Evolutionary conservation across 2,888 invertebrate genomes (phyloP).

Genomic region (Chalcis sispes): DNA sequence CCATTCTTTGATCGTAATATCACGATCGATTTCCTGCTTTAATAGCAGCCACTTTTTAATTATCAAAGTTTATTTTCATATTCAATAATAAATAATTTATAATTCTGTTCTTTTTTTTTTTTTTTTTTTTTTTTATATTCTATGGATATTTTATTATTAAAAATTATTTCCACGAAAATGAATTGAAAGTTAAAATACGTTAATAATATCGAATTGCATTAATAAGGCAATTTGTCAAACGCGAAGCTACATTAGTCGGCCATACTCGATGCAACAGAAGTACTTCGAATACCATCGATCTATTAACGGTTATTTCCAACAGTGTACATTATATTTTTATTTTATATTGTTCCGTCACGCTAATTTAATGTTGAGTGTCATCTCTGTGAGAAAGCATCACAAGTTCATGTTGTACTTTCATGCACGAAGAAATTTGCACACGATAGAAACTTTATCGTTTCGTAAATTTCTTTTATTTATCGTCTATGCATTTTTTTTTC

Average conservation of each 20-base stretch:
- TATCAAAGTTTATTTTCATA: neutral
- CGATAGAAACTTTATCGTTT: neutral
- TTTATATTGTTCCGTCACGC: neutral
- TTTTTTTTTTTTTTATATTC: too few species aligned
- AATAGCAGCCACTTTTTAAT: neutral
- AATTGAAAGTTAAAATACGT: too few species aligned
- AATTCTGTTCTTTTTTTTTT: too few species aligned
- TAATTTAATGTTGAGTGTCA: neutral
- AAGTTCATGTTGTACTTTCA: constrained; percentile 38
- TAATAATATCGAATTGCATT: too few species aligned
- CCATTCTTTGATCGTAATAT: neutral
- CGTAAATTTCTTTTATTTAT: neutral
- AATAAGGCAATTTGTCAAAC: too few species aligned
- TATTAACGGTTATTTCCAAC: neutral
- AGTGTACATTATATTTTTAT: neutral
- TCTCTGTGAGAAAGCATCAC: constrained; percentile 39
- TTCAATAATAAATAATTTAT: too few species aligned
- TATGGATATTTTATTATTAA: too few species aligned
- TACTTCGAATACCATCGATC: too few species aligned
- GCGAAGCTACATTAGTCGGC: too few species aligned
- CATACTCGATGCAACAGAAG: too few species aligned
- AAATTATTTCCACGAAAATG: too few species aligned
- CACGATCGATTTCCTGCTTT: neutral
- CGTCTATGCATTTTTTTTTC: neutral
- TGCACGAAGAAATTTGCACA: constrained; percentile 18